Conservation (phyloP, 2,888 invertebrate species). For the Euphydryas editha region DNA sequence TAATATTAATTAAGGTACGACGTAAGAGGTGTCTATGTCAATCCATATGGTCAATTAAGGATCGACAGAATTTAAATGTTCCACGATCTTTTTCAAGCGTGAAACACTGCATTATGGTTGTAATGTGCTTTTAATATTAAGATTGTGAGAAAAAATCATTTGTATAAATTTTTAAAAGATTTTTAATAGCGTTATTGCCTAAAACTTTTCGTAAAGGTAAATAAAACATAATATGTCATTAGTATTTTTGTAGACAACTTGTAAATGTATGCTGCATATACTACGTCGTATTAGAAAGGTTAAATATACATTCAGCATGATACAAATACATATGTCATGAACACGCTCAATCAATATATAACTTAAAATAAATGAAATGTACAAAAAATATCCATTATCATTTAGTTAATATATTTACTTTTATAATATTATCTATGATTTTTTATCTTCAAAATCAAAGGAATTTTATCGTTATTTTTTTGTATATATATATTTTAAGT, state of each 20-base stretch:
- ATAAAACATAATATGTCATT: neutral
- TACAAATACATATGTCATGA: neutral
- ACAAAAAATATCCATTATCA: conserved; percentile 3
- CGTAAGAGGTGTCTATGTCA: conserved; percentile 63
- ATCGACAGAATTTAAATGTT: conserved; percentile 60
- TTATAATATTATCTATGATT: conserved; percentile 1
- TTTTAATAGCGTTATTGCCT: conserved; percentile 13
- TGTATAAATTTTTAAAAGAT: conserved; percentile 19
- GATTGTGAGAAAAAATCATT: conserved; percentile 20
- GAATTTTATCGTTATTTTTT: conserved; percentile 5
- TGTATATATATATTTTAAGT: conserved; percentile 1
- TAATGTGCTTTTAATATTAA: conserved; percentile 26
- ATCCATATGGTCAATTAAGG: conserved; percentile 78
- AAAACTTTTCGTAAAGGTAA: conserved; percentile 1
- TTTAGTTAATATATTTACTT: neutral
- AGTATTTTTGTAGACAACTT: conserved; percentile 10
- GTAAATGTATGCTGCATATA: conserved; percentile 1
- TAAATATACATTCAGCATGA: neutral
- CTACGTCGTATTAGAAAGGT: neutral
- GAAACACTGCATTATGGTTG: conserved; percentile 20
- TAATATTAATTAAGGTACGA: conserved; percentile 54
- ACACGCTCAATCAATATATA: conserved; percentile 8
- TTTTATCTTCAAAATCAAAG: neutral
- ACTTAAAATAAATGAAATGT: neutral
- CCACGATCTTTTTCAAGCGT: conserved; percentile 5